phyloP scores from a whole-genome alignment of 2,888 invertebrate genomes.

The Latrodectus hesperus region DNA sequence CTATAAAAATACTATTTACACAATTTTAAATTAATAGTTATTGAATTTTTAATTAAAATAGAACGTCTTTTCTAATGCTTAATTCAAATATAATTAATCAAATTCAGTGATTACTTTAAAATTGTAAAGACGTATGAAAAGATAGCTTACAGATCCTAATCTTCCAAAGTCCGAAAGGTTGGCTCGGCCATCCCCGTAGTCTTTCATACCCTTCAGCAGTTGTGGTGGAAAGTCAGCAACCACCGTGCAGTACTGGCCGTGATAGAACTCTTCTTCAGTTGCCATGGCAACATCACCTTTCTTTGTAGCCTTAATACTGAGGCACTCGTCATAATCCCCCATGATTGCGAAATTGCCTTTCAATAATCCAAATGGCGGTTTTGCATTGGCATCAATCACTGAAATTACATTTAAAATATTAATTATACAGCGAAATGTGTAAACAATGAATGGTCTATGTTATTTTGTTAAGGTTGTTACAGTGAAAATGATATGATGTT shows the following conservation, averaged over 20 bases:
- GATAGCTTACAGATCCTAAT: slow-evolving; percentile 34
- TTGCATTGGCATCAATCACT: slow-evolving; percentile 61
- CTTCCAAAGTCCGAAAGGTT: slow-evolving; percentile 55
- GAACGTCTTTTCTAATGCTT: too few relatives aligned
- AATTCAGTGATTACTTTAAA: too few relatives aligned
- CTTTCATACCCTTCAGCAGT: slow-evolving; percentile 19
- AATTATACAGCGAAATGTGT: neutral
- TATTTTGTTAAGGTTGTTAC: neutral
- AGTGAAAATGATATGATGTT: neutral
- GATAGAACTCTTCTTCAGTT: slow-evolving; percentile 38
- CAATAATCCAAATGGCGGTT: slow-evolving; percentile 48
- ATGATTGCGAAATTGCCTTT: slow-evolving; percentile 47
- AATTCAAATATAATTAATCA: too few relatives aligned
- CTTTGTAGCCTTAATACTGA: slow-evolving; percentile 32
- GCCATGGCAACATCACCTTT: slow-evolving; percentile 35
- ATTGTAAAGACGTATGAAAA: too few relatives aligned
- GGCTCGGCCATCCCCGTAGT: slow-evolving; percentile 4
- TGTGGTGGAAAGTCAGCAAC: slow-evolving; percentile 37
- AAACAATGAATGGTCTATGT: neutral
- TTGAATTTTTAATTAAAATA: too few relatives aligned
- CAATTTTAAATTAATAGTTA: too few relatives aligned
- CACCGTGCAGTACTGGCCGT: slow-evolving; percentile 59
- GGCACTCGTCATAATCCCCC: slow-evolving; percentile 64
- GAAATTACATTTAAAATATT: neutral
- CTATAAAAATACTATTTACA: too few relatives aligned